These are phyloP conservation scores for Rhizomys pruinosus DNA, from an alignment of 2,113 vertebrate genomes.

Conservation along the genomic window DNA sequence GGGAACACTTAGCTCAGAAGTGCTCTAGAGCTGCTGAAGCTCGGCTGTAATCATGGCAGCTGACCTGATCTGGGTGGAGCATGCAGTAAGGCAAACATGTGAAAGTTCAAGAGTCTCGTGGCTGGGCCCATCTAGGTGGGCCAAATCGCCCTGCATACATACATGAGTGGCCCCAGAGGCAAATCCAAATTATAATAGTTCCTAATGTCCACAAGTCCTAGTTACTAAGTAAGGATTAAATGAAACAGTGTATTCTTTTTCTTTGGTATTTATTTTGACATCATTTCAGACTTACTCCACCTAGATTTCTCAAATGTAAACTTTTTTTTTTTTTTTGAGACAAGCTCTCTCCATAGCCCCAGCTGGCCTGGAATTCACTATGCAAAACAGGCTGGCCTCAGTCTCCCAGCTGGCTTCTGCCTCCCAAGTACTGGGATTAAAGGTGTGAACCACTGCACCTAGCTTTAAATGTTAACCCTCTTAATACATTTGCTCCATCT, in stretches of 20 bases:
- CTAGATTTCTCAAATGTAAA: background rate
- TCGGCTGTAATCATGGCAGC: background rate
- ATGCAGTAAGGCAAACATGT: background rate
- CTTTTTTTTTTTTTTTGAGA: background rate
- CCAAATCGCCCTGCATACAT: background rate
- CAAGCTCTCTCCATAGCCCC: background rate
- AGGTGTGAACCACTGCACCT: too few relatives aligned
- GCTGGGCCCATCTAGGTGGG: background rate
- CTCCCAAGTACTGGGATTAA: too few relatives aligned
- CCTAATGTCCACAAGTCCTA: background rate
- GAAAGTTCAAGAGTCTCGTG: background rate
- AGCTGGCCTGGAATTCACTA: too few relatives aligned
- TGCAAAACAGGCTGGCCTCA: too few relatives aligned
- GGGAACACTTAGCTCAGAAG: background rate
- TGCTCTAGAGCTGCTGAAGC: background rate
- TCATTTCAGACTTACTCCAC: constrained; percentile 12
- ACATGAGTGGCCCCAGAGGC: background rate
- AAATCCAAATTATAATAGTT: background rate
- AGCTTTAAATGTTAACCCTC: too few relatives aligned
- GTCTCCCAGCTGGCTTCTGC: too few relatives aligned
- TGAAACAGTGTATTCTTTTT: background rate
- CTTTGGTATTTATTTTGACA: background rate
- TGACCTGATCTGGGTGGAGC: background rate
- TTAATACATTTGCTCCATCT: too few relatives aligned
- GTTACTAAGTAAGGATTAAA: background rate